These are phyloP conservation scores for Euwallacea fornicatus DNA, from an alignment of 1,140 invertebrate genomes.

Conservation along the genomic window DNA sequence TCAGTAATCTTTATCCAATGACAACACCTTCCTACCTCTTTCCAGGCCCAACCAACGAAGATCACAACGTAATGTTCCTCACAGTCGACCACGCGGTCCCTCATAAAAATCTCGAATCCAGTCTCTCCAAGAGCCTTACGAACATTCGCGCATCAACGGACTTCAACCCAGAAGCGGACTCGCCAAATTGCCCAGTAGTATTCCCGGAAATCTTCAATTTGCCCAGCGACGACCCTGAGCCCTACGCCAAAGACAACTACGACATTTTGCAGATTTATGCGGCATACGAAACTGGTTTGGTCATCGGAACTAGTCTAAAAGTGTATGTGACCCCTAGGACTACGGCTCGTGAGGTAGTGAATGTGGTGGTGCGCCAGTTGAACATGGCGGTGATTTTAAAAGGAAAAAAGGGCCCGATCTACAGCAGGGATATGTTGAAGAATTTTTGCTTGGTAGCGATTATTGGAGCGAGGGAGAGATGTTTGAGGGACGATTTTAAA, in stretches of 20 bases:
- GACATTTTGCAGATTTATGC: slow-evolving; percentile 84
- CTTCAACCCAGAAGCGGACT: slow-evolving; percentile 53
- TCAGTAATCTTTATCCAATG: too few relatives aligned
- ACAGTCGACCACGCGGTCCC: slow-evolving; percentile 49
- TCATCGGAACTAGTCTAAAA: slow-evolving; percentile 88
- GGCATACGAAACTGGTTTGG: slow-evolving; percentile 91
- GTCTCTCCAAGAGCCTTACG: slow-evolving; percentile 61
- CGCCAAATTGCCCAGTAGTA: slow-evolving; percentile 42
- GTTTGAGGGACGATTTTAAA: slow-evolving; percentile 90
- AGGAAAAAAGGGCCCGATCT: slow-evolving; percentile 82
- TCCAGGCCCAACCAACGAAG: slow-evolving; percentile 47
- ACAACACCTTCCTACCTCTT: background rate
- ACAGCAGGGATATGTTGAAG: slow-evolving; percentile 73
- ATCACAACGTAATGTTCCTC: slow-evolving; percentile 41
- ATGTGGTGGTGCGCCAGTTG: slow-evolving; percentile 89
- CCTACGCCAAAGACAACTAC: slow-evolving; percentile 30
- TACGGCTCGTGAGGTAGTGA: slow-evolving; percentile 89
- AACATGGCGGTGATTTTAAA: slow-evolving; percentile 90
- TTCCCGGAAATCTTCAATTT: slow-evolving; percentile 42
- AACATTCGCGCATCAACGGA: slow-evolving; percentile 59
- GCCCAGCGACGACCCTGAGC: slow-evolving; percentile 45
- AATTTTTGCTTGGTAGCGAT: slow-evolving; percentile 94
- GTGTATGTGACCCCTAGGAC: slow-evolving; percentile 89
- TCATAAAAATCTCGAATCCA: slow-evolving; percentile 48
- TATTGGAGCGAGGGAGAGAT: slow-evolving; percentile 87